phyloP scores from a whole-genome alignment of 2,113 vertebrate species.

The Takifugu flavidus region DNA sequence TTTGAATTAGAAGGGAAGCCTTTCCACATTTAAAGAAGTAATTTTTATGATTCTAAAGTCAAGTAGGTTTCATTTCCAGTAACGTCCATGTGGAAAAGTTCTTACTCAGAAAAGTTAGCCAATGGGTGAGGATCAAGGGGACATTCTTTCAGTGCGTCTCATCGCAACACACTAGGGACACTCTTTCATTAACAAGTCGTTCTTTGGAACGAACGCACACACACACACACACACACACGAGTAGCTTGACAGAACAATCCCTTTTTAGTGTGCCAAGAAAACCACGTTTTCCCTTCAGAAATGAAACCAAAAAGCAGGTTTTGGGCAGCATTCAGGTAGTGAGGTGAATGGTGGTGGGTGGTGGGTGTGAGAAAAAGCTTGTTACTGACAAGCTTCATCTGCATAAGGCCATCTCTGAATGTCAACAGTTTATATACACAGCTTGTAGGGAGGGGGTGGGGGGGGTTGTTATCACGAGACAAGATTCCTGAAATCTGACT shows the following conservation, averaged over 20 bases:
- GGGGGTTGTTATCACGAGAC: conserved; percentile 22
- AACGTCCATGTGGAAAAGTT: conserved; percentile 20
- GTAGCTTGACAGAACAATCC: conserved; percentile 59
- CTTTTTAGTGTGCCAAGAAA: conserved; percentile 59
- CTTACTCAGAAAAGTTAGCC: conserved; percentile 30
- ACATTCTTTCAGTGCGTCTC: background rate
- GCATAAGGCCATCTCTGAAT: conserved; percentile 72
- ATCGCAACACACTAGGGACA: conserved; percentile 9
- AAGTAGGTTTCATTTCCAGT: conserved; percentile 22
- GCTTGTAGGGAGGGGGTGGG: conserved; percentile 9
- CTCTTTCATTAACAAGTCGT: conserved; percentile 10
- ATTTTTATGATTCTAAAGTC: conserved; percentile 7
- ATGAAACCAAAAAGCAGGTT: conserved; percentile 55
- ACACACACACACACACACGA: conserved; percentile 5
- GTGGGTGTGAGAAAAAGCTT: conserved; percentile 56
- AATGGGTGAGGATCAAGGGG: conserved; percentile 35
- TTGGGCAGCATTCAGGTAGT: conserved; percentile 64
- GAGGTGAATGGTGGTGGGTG: conserved; percentile 54
- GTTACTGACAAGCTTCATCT: conserved; percentile 57
- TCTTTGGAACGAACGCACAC: conserved; percentile 17
- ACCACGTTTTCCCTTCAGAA: conserved; percentile 51
- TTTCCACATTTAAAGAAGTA: conserved; percentile 11
- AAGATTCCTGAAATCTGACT: conserved; percentile 35
- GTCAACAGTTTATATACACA: conserved; percentile 30
- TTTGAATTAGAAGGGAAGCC: conserved; percentile 2